A percentile compares a stretch with the other conserved stretches of the same genome.
Evolutionary conservation across 2,797 vertebrate genomes (phyloP).

Genomic region (Sibirionetta formosa): DNA sequence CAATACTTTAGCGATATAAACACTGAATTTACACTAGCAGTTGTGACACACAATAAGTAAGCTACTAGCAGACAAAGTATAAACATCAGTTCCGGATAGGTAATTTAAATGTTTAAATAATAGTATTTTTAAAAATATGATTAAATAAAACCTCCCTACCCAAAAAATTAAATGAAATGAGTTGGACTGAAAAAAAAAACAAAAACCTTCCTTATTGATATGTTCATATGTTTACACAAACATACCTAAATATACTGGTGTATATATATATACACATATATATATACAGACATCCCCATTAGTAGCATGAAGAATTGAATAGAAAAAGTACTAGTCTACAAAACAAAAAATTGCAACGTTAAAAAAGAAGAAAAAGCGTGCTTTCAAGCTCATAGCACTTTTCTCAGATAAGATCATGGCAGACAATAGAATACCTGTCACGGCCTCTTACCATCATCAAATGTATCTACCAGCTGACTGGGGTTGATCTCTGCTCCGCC

Average conservation of each 20-base stretch:
- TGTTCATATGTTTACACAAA: neutral
- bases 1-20: neutral
- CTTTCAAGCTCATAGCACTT: neutral
- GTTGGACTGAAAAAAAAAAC: neutral
- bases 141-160: neutral
- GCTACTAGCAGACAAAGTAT: neutral
- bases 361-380: neutral
- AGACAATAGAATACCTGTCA: neutral
- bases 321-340: neutral
- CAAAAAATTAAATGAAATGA: neutral
- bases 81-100: neutral
- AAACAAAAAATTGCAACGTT: neutral
- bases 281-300: neutral
- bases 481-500: slow-evolving; percentile 99
- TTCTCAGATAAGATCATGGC: neutral
- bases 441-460: slow-evolving; percentile 92
- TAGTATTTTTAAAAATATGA: neutral
- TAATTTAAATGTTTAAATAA: neutral
- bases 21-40: neutral
- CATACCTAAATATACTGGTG: neutral
- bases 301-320: neutral
- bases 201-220: rapidly evolving
- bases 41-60: neutral
- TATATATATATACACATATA: neutral
- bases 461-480: slow-evolving; percentile 94